phyloP scores from a whole-genome alignment of 2,113 vertebrate genomes.

The Leptosomus discolor region DNA sequence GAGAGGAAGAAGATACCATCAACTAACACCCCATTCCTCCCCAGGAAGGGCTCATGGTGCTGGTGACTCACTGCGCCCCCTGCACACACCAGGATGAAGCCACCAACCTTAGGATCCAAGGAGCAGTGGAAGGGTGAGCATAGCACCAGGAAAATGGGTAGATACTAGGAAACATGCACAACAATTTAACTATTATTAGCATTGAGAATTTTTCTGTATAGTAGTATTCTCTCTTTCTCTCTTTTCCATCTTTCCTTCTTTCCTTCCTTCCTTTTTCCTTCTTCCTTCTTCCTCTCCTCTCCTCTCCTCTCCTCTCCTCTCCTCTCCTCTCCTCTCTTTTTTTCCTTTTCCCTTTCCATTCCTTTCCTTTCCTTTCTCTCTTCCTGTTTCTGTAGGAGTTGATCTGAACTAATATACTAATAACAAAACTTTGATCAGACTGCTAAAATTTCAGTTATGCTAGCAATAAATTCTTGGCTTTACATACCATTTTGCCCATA shows the following conservation, averaged over 20 bases:
- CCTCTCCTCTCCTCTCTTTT: fast-evolving
- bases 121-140: neutral
- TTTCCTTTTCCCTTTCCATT: neutral
- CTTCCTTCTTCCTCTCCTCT: too few species aligned
- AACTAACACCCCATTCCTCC: neutral
- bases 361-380: neutral
- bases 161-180: neutral
- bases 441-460: neutral
- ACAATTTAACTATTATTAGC: neutral
- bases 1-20: neutral
- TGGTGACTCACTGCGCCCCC: neutral
- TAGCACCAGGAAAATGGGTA: neutral
- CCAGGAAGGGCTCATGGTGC: fast-evolving
- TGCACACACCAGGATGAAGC: neutral
- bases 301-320: too few species aligned
- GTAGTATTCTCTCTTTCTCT: neutral
- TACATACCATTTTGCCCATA: neutral
- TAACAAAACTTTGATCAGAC: neutral
- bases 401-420: neutral
- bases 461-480: neutral
- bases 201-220: neutral
- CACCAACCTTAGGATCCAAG: neutral
- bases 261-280: too few species aligned
- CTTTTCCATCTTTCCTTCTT: neutral
- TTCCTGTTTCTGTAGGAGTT: neutral